Evolutionary conservation across 1,140 invertebrate species (phyloP).

Genomic region (Drosophila trapezifrons): DNA sequence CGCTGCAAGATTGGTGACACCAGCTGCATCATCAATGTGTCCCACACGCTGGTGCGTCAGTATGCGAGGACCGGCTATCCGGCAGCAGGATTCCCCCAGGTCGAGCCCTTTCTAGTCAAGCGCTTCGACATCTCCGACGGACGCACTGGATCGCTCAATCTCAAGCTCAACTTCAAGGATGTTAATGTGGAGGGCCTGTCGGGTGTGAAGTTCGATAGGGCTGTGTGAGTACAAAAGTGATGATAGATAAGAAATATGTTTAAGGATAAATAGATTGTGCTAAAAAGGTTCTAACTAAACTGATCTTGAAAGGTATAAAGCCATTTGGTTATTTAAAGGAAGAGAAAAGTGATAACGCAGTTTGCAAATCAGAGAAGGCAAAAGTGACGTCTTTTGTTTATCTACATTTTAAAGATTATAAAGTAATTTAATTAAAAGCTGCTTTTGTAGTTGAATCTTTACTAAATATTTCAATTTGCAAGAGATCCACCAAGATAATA

Average conservation of each 20-base stretch:
- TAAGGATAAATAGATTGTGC: neutral
- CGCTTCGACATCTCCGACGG: conserved; percentile 77
- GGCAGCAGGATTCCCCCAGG: conserved; percentile 67
- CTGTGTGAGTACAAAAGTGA: conserved; percentile 68
- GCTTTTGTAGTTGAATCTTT: neutral
- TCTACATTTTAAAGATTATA: no score
- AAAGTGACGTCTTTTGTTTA: no score
- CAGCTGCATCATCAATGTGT: conserved; percentile 67
- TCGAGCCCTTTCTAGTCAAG: conserved; percentile 77
- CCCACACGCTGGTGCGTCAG: conserved; percentile 59
- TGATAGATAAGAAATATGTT: neutral
- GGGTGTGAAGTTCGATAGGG: conserved; percentile 78
- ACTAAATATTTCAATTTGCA: neutral
- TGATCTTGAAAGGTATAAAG: neutral
- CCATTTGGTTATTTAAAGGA: neutral
- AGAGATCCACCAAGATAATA: neutral
- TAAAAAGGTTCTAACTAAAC: no score
- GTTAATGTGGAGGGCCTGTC: conserved; percentile 77
- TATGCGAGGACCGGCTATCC: conserved; percentile 69
- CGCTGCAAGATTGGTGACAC: conserved; percentile 71
- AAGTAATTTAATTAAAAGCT: no score
- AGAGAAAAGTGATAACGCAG: neutral
- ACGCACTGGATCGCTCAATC: conserved; percentile 68
- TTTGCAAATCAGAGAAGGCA: no score
- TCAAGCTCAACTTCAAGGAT: conserved; percentile 77